These are phyloP conservation scores for Drosophila mimica DNA, from an alignment of 2,888 invertebrate genomes.

Conservation along the genomic window DNA sequence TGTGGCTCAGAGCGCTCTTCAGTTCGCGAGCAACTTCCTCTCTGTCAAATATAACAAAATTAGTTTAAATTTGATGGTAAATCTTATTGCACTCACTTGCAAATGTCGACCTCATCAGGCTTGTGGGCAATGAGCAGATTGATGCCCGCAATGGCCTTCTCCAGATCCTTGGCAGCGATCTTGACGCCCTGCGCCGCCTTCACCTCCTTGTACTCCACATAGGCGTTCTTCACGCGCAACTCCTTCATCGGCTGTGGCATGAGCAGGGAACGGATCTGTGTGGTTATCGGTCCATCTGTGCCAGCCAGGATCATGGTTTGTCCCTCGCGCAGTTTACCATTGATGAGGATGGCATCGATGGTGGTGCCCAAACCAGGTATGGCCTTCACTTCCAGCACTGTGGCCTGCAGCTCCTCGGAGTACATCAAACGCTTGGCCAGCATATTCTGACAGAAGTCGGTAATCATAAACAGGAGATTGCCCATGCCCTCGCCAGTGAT, in stretches of 20 bases:
- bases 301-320: constrained; percentile 98
- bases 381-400: constrained; percentile 95
- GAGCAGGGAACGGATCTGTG: constrained; percentile 97
- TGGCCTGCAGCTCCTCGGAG: constrained; percentile 96
- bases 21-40: constrained; percentile 96
- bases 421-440: constrained; percentile 95
- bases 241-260: constrained; percentile 99
- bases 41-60: constrained; percentile 82
- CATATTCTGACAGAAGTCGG: constrained; percentile 95
- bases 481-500: constrained; percentile 99
- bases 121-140: constrained; percentile 96
- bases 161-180: constrained; percentile 98
- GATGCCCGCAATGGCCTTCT: constrained; percentile 98
- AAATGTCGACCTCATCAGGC: constrained; percentile 96
- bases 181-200: constrained; percentile 99
- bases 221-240: constrained; percentile 97
- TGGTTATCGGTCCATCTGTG: constrained; percentile 98
- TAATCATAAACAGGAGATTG: constrained; percentile 96
- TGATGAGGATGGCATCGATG: constrained; percentile 99
- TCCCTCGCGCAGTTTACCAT: constrained; percentile 96
- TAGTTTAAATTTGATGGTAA: not conserved
- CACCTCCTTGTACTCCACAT: constrained; percentile 97
- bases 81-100: constrained; percentile 86
- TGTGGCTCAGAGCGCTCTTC: constrained; percentile 94
- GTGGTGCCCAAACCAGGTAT: constrained; percentile 98